Conservation (phyloP, 2,888 invertebrate genomes). For the Elegia similella region DNA sequence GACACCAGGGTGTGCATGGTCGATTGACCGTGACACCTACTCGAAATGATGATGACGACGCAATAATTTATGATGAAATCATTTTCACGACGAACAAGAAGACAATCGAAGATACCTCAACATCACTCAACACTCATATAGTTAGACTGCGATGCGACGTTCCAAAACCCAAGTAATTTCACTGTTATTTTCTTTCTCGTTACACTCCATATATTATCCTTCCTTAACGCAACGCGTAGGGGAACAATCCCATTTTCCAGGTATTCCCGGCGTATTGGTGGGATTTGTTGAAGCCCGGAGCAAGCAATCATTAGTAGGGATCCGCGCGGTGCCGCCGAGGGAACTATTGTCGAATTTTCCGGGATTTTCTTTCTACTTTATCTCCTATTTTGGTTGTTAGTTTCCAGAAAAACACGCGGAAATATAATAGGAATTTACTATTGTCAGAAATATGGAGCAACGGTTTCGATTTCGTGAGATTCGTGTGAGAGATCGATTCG, state of each 20-base stretch:
- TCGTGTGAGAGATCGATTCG: no score
- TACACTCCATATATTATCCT: conserved; percentile 41
- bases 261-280: conserved; percentile 75
- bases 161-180: conserved; percentile 13
- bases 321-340: conserved; percentile 50
- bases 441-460: background rate
- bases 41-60: no score
- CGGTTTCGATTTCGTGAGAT: no score
- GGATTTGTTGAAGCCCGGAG: conserved; percentile 65
- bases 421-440: background rate
- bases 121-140: no score
- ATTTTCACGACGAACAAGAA: no score
- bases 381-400: conserved; percentile 40
- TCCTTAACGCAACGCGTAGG: conserved; percentile 28
- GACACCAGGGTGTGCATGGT: no score
- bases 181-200: conserved; percentile 40
- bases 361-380: conserved; percentile 54
- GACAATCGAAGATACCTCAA: no score
- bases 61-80: no score
- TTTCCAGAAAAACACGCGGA: conserved; percentile 31
- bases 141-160: no score
- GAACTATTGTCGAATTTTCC: conserved; percentile 68
- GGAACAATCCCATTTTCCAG: conserved; percentile 70
- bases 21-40: no score
- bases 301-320: conserved; percentile 60